These are phyloP conservation scores for Desmophyllum pertusum DNA, from an alignment of 92 coral and sea anemone genomes.

Conservation along the genomic window DNA sequence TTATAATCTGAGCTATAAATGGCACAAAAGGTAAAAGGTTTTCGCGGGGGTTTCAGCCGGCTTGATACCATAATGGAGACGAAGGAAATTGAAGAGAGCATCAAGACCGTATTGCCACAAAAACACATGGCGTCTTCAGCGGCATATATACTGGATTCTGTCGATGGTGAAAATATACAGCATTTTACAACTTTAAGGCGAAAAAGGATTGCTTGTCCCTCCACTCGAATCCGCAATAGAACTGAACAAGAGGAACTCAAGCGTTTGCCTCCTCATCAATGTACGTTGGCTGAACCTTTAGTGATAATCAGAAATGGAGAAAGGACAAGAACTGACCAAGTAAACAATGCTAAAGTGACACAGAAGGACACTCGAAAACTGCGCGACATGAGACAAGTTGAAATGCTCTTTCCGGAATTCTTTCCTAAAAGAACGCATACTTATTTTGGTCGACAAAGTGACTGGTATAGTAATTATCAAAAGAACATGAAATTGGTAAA, in stretches of 20 bases:
- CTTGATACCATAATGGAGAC: conserved; percentile 18
- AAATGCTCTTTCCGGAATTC: conserved; percentile 29
- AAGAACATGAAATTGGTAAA: background rate
- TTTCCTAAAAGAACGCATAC: background rate
- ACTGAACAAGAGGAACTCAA: background rate
- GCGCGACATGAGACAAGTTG: background rate
- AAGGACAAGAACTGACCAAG: background rate
- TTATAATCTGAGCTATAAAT: background rate
- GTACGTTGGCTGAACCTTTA: background rate
- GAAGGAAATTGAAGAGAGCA: conserved; percentile 5
- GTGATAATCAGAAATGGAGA: background rate
- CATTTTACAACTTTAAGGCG: background rate
- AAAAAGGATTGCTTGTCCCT: background rate
- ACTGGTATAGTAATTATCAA: background rate
- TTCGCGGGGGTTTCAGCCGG: background rate
- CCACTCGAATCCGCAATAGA: background rate
- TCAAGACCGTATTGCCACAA: background rate
- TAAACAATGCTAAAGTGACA: background rate
- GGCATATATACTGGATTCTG: background rate
- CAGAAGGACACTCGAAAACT: background rate
- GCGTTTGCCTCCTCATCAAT: background rate
- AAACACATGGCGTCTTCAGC: background rate
- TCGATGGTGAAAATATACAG: background rate
- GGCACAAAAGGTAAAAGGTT: background rate
- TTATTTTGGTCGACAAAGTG: background rate